Base-by-base conservation (phyloP, 2,888 invertebrate genomes). In the Meta bourneti region DNA sequence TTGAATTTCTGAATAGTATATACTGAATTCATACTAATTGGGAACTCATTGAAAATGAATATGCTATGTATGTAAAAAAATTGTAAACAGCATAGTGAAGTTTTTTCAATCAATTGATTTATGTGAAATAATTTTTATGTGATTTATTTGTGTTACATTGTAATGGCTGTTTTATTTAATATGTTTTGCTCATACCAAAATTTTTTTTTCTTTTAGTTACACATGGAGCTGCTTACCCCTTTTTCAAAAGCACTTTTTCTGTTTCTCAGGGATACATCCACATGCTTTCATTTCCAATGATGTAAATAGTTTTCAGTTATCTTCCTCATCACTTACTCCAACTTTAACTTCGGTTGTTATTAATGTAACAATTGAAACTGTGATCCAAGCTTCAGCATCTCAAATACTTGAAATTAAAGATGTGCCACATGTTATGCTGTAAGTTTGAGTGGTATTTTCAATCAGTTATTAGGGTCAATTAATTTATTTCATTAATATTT, bases 401-500 rank as follows among this genome's bases (percentile, higher is more conserved):
- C 92, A 92, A 83, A 49, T 87, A 7, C 34, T 92, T 7, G 92
- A 90, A 87, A 70, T 92, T n/a, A 72, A 75, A 34, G 34, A 34
- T 52, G 11, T 20, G 11, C 74, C 69, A 11, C 87, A 90, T 70
- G 48, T 80, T 11, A 69, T 92, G 20, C 7, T 87, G 92, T 92
- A 88, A 90, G 90, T 90, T 70, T 11, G 34, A 52, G 9, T 70
- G 8, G 9, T 72, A 34, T n/a, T 82, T 34, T 70, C 19, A 34
- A 1, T n/a, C n/a, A 6, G 20, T 85, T 83, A 4, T 83, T 49
- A 71, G 13, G n/a, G 48, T 81, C 9, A 34, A 9, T 51, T 78
- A n/a, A 16, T 51, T 13, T 49, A 9, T 8, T 49, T 19, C 16
- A 51, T 79, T 20, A 74, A 74, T 16, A 11, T 61, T 61, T 61